phyloP scores from a whole-genome alignment of 2,797 vertebrate genomes.

The Melopsittacus undulatus region DNA sequence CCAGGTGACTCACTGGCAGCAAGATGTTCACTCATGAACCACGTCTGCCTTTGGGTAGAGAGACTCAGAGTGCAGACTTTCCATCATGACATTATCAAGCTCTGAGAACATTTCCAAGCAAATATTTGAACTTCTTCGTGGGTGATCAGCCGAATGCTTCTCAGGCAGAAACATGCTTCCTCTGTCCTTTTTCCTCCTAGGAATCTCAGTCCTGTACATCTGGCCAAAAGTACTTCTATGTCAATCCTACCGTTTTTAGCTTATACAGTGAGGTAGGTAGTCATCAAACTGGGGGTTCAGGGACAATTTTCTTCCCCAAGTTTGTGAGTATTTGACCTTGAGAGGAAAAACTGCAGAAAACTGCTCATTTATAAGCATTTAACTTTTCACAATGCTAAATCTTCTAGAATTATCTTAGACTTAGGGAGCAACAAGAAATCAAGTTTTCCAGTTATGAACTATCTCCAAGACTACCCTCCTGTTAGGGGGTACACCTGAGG shows the following conservation, averaged over 20 bases:
- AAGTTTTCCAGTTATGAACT: background rate
- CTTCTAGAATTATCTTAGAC: background rate
- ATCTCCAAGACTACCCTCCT: background rate
- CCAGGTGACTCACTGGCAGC: slow-evolving; percentile 35
- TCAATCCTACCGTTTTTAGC: background rate
- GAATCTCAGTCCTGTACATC: background rate
- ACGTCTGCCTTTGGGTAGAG: background rate
- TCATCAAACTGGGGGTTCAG: background rate
- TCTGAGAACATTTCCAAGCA: slow-evolving; percentile 22
- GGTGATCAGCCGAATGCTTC: background rate
- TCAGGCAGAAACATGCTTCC: background rate
- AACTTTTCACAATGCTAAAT: background rate
- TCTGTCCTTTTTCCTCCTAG: background rate
- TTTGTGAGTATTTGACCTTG: background rate
- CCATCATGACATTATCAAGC: background rate
- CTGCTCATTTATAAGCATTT: background rate
- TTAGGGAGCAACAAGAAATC: background rate
- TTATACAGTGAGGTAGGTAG: background rate
- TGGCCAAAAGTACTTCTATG: background rate
- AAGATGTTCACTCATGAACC: background rate
- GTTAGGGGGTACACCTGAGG: background rate
- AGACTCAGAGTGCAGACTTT: background rate
- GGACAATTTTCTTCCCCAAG: background rate
- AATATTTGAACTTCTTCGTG: slow-evolving; percentile 5
- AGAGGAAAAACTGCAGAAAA: background rate